Base-by-base conservation (phyloP, 2,888 invertebrate genomes). In the Euplexia lucipara region DNA sequence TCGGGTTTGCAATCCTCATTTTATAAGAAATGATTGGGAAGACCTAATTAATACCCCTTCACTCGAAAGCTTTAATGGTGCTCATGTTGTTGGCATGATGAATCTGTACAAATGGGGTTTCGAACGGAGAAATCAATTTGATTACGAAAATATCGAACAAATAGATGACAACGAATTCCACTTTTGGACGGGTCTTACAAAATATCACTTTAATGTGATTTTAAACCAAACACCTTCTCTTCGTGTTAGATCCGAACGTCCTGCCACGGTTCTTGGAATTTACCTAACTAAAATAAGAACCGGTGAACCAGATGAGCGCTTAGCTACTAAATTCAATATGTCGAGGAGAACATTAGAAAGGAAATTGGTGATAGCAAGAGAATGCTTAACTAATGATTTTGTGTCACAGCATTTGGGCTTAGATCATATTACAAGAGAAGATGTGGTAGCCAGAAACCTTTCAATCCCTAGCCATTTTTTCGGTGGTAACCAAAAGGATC, bases 291-390 rank as follows among this genome's bases (percentile, higher is more conserved):
- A 70, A 66, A 47, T 70, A 66, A 73, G 73, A 56, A 73, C 73
- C n/a, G 66, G 66, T 51, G 56, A 73, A 51, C 51, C 63, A 39
- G 53, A 73, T 58, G 63, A 52, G 39, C 58, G 58, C 26, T 59
- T 58, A 45, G 52, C 65, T 34, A 41, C 52, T n/a, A 58, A 58
- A 41, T 39, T 48, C 48, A 51, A 48, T 32, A 45, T 65, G 42
- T 53, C 58, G n/a, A 58, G 58, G 26, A 52, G 59, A 53, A 65
- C 59, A 44, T 53, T 75, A 95, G 92, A 81, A 96, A 92, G 96
- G 96, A 85, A 92, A 88, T 45, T 86, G 84, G 47, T 86, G 86
- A 67, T 63, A 65, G 76, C 61, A 16, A 58, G 74, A 57, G 44
- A 80, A 70, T 64, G 65, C 35, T 59, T 67, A 69, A 44, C 51